Percentiles rank a stretch among this genome's conserved stretches.
phyloP scores from a whole-genome alignment of 2,888 invertebrate genomes.

The Limulus polyphemus region DNA sequence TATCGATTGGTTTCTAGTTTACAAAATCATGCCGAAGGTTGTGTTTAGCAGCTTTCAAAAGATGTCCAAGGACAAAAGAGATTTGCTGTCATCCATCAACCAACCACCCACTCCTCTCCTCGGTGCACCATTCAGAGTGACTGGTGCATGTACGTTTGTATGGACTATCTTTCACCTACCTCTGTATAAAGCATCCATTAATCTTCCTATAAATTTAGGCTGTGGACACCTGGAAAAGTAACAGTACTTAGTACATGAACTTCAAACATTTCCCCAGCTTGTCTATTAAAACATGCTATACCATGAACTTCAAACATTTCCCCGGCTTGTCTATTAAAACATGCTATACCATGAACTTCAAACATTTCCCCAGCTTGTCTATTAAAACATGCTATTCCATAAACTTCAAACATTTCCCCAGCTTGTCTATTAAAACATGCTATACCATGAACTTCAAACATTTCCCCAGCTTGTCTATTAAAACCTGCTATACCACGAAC shows the following conservation, averaged over 20 bases:
- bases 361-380: not conserved
- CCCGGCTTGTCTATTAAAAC: not conserved
- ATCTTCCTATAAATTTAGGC: not conserved
- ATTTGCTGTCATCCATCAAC: no score
- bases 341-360: not conserved
- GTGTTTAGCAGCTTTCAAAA: no score
- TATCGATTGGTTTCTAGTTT: no score
- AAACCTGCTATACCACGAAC: no score
- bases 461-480: not conserved
- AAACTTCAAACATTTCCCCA: not conserved
- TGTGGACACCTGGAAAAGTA: not conserved
- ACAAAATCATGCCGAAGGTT: no score
- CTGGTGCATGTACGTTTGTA: no score
- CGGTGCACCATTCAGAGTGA: no score
- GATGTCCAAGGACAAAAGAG: no score
- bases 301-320: not conserved
- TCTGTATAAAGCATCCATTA: no score
- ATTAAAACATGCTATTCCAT: not conserved
- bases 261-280: not conserved
- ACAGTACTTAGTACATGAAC: not conserved
- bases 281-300: not conserved
- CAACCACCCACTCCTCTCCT: no score
- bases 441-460: not conserved
- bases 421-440: not conserved
- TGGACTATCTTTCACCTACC: no score